Evolutionary conservation across 2,113 vertebrate species (phyloP), one percentile per base, ranked within the genome.

Genomic region (Neotragus moschatus): DNA sequence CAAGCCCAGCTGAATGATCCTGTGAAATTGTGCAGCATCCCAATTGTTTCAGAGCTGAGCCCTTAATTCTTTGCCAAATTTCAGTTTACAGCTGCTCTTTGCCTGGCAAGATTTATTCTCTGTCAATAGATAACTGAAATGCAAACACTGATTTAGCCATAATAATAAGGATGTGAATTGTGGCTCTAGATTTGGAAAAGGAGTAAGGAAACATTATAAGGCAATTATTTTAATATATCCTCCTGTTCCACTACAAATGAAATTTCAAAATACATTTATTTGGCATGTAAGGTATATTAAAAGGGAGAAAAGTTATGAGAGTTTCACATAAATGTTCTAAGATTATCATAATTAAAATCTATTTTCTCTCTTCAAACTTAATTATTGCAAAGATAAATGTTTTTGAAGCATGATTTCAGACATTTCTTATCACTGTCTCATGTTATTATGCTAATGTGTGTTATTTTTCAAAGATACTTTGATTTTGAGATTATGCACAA

Each of bases 31-130:
- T 88, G 33, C 90, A 84, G 86, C 88, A 89, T 84, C 43, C 80
- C 85, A 80, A 93, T 96, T 98, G 95, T 97, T 96, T 95, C 49
- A 80, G 88, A 96, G 30, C 60, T 21, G 60, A 97, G 73, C 39
- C 66, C 82, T 98, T 96, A 93, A 63, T 97, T 96, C 92, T 96
- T 91, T 94, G 94, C 92, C 97, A 98, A 90, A 60, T 96, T 97
- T 95, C 70, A 43, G 70, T 91, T 96, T 96, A 96, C 51, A 98
- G 88, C 88, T 96, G 88, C 53, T 94, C 97, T 96, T 88, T 96
- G 19, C 63, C 90, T 92, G 92, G 73, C 87, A 93, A 95, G 87
- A 96, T 85, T 77, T 94, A 77, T 84, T 96, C 81, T 2, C 53
- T 92, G 47, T 66, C 89, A 81, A 33, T 75, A 95, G 85, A 84